phyloP scores from a whole-genome alignment of 2,888 invertebrate genomes.

The Archaeoteleia sp. region DNA sequence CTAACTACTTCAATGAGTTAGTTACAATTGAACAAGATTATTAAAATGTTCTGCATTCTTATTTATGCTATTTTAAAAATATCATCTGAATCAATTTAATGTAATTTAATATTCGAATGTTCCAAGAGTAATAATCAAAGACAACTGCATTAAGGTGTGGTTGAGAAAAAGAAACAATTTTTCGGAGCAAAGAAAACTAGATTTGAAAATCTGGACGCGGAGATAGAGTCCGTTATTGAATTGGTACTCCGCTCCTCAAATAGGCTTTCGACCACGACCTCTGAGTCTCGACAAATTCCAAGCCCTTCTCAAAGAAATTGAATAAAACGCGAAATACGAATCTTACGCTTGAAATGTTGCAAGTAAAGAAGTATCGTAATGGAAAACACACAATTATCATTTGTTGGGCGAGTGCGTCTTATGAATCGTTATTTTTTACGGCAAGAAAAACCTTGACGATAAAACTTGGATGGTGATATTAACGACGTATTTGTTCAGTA shows the following conservation, averaged over 20 bases:
- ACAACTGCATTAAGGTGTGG: slow-evolving; percentile 4
- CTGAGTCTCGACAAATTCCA: slow-evolving; percentile 29
- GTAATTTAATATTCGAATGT: no score
- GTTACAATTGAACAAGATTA: no score
- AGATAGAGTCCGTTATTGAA: slow-evolving; percentile 37
- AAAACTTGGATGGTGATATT: no score
- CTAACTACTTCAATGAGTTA: no score
- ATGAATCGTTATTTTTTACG: slow-evolving; percentile 5
- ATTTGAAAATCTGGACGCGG: slow-evolving; percentile 15
- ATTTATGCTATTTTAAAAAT: no score
- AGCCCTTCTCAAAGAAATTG: slow-evolving; percentile 31
- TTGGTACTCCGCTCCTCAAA: slow-evolving; percentile 38
- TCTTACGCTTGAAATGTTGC: slow-evolving; percentile 25
- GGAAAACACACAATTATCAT: slow-evolving; percentile 24
- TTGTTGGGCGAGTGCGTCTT: slow-evolving; percentile 13
- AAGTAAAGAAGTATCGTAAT: slow-evolving; percentile 23
- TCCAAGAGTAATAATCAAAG: slow-evolving; percentile 2
- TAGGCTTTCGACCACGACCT: slow-evolving; percentile 40
- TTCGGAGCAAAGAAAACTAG: slow-evolving; percentile 14
- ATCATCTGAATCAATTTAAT: not conserved
- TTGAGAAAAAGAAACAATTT: slow-evolving; percentile 9
- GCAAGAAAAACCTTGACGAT: not conserved
- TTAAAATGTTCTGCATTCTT: no score
- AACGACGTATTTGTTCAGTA: no score
- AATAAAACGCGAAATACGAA: slow-evolving; percentile 32